phyloP scores from a whole-genome alignment of 2,888 invertebrate species.

The Trimorus sp. region DNA sequence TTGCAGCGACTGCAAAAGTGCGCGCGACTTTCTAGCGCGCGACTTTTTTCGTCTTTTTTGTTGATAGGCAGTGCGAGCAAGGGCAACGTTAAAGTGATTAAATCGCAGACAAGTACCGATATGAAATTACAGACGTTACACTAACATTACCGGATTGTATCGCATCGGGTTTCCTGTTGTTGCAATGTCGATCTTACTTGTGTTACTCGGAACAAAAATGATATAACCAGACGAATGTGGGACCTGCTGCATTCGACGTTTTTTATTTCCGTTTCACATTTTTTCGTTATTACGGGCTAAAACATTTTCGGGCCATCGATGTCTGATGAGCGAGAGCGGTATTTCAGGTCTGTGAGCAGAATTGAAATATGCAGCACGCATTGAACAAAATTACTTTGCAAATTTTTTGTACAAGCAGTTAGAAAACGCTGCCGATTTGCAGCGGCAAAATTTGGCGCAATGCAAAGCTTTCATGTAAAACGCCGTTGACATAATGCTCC shows the following conservation, averaged over 20 bases:
- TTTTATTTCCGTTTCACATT: not conserved
- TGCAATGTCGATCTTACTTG: conserved; percentile 75
- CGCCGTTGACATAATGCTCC: too few species aligned
- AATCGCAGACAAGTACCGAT: conserved; percentile 77
- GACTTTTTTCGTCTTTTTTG: conserved; percentile 13
- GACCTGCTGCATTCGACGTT: not conserved
- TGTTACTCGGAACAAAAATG: conserved; percentile 73
- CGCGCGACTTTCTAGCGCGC: conserved; percentile 14
- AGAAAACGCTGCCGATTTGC: too few species aligned
- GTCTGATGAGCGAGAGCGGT: too few species aligned
- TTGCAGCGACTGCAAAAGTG: not conserved
- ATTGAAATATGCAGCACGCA: too few species aligned
- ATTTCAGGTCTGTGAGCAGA: too few species aligned
- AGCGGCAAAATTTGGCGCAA: too few species aligned
- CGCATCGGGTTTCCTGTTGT: conserved; percentile 73
- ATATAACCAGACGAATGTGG: conserved; percentile 40
- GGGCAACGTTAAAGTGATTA: conserved; percentile 73
- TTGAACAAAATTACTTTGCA: too few species aligned
- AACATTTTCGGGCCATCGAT: too few species aligned
- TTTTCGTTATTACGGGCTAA: too few species aligned
- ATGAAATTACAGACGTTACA: conserved; percentile 78
- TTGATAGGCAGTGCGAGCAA: conserved; percentile 37
- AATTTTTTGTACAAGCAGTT: too few species aligned
- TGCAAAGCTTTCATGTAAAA: too few species aligned
- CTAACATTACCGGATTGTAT: conserved; percentile 75